Conservation (phyloP, 2,113 vertebrate species). For the Strix aluco region DNA sequence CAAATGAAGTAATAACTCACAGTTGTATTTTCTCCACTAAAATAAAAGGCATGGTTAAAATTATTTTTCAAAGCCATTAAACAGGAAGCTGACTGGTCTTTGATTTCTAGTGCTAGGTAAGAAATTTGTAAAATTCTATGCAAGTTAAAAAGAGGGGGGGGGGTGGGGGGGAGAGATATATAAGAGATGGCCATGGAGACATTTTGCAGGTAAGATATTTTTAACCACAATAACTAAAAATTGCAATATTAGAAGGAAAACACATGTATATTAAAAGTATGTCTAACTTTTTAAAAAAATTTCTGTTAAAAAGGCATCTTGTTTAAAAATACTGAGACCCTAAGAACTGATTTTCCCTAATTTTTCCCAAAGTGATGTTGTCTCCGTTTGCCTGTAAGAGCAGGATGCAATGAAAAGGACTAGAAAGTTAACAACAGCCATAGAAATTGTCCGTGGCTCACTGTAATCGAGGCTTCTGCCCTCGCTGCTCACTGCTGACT, state of each 20-base stretch:
- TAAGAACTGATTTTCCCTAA: rapidly evolving
- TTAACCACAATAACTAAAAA: not conserved
- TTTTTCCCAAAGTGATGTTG: rapidly evolving
- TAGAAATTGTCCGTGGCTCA: not conserved
- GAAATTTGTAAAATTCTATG: not conserved
- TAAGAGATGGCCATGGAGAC: not conserved
- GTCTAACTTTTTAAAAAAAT: not conserved
- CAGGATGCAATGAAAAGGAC: rapidly evolving
- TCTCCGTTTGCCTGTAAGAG: not conserved
- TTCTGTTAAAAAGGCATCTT: not conserved
- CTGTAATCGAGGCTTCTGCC: rapidly evolving
- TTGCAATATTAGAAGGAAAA: not conserved
- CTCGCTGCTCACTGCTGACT: no score
- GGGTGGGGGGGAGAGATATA: rapidly evolving
- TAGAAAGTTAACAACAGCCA: not conserved
- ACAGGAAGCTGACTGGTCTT: not conserved
- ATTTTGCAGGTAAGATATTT: not conserved
- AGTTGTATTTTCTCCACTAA: not conserved
- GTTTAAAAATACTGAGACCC: not conserved
- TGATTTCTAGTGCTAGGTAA: not conserved
- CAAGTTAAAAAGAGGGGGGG: rapidly evolving
- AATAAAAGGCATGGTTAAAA: not conserved
- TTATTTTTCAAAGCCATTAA: not conserved
- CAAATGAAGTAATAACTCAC: not conserved
- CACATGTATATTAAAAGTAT: rapidly evolving